Evolutionary conservation across 1,140 invertebrate genomes (phyloP).

Genomic region (Oryctes rhinoceros): DNA sequence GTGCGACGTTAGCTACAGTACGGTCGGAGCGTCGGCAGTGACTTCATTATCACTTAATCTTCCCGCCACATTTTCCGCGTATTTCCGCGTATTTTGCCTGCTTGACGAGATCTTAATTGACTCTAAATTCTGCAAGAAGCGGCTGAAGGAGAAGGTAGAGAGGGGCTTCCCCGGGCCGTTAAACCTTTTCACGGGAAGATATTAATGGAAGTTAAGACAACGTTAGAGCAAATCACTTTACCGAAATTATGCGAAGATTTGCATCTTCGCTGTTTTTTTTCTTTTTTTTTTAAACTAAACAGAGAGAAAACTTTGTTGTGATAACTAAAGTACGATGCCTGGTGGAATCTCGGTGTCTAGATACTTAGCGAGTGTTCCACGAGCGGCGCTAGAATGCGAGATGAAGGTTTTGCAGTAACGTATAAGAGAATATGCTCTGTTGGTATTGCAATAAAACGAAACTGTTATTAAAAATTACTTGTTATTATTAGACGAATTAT

Average conservation of each 20-base stretch:
- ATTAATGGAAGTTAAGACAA: not conserved
- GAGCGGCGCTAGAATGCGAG: too few relatives aligned
- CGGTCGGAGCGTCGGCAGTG: not conserved
- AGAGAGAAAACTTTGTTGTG: not conserved
- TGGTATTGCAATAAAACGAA: too few relatives aligned
- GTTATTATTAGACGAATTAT: too few relatives aligned
- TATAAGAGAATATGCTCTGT: too few relatives aligned
- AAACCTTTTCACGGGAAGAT: constrained; percentile 12
- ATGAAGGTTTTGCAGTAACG: too few relatives aligned
- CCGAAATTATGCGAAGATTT: not conserved
- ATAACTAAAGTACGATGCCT: too few relatives aligned
- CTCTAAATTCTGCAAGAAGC: constrained; percentile 7
- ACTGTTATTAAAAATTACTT: too few relatives aligned
- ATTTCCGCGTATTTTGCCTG: constrained; percentile 19
- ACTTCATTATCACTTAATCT: constrained; percentile 29
- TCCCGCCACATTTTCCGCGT: constrained; percentile 2
- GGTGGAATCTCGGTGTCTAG: too few relatives aligned
- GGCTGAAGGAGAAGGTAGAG: not conserved
- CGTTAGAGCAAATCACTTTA: not conserved
- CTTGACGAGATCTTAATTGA: constrained; percentile 30
- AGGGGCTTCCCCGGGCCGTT: not conserved
- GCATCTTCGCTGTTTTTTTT: not conserved
- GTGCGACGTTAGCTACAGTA: not conserved
- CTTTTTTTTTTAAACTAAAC: not conserved
- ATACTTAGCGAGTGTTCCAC: too few relatives aligned